These are phyloP conservation scores for Araneus ventricosus DNA, from an alignment of 1,140 invertebrate species.

Conservation along the genomic window DNA sequence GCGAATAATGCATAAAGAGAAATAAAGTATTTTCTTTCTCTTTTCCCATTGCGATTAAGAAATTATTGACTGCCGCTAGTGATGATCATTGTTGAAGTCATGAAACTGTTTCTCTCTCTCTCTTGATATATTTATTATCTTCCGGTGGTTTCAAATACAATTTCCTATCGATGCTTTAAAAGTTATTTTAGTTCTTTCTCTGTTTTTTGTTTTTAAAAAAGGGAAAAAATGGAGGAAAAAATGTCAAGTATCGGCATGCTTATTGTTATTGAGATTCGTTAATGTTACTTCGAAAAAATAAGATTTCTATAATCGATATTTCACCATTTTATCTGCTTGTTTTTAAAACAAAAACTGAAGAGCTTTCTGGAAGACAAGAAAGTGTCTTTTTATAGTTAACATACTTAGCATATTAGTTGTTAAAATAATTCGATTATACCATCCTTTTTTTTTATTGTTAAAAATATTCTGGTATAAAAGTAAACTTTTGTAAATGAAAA, in stretches of 20 bases:
- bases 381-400: no score
- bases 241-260: not conserved
- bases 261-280: slow-evolving; percentile 40
- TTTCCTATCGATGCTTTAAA: slow-evolving; percentile 37
- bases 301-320: slow-evolving; percentile 20
- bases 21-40: slow-evolving; percentile 57
- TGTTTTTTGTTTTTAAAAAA: not conserved
- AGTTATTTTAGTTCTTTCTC: not conserved
- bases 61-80: slow-evolving; percentile 53
- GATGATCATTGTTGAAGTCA: slow-evolving; percentile 53
- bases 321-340: not conserved
- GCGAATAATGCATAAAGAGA: slow-evolving; percentile 60
- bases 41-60: slow-evolving; percentile 61
- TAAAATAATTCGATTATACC: no score
- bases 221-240: not conserved
- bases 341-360: not conserved
- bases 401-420: no score
- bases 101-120: slow-evolving; percentile 48
- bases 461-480: no score
- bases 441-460: no score
- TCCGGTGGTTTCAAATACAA: slow-evolving; percentile 38
- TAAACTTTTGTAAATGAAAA: no score
- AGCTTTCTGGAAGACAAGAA: not conserved
- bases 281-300: slow-evolving; percentile 3
- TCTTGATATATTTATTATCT: slow-evolving; percentile 37